phyloP scores from a whole-genome alignment of 2,113 vertebrate genomes.

The Symphodus melops region DNA sequence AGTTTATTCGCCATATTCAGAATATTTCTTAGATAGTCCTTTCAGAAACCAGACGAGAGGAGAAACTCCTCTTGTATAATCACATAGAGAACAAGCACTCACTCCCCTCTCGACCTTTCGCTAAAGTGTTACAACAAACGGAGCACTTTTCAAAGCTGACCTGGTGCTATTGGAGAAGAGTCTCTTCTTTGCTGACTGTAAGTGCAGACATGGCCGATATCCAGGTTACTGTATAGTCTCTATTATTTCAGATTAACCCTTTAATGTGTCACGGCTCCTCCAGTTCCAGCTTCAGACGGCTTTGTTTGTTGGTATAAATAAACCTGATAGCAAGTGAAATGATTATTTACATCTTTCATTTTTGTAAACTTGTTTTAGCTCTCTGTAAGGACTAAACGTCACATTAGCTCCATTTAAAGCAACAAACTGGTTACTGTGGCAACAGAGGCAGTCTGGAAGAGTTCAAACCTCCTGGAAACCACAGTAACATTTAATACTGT shows the following conservation, averaged over 20 bases:
- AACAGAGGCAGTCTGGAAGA: neutral
- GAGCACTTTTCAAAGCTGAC: constrained; percentile 53
- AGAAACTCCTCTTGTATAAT: neutral
- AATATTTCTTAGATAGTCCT: neutral
- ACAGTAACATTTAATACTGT: constrained; percentile 4
- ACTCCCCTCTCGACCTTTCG: constrained; percentile 25
- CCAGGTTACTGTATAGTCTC: constrained; percentile 22
- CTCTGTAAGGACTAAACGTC: no score
- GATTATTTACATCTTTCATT: no score
- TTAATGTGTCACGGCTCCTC: no score
- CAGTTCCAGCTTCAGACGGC: no score
- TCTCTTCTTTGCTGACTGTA: constrained; percentile 32
- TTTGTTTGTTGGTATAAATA: no score
- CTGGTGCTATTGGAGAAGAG: constrained; percentile 54
- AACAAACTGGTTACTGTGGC: no score
- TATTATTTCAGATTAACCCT: no score
- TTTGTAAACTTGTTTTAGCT: no score
- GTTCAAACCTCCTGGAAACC: constrained; percentile 20
- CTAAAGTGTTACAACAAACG: constrained; percentile 31
- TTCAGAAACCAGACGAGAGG: no score
- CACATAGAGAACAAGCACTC: neutral
- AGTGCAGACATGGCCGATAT: constrained; percentile 27
- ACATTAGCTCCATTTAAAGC: no score
- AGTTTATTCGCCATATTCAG: no score
- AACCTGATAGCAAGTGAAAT: no score